Evolutionary conservation across 2,113 vertebrate species (phyloP), one percentile per base, ranked within the genome.

Genomic region (Calidris pygmaea): DNA sequence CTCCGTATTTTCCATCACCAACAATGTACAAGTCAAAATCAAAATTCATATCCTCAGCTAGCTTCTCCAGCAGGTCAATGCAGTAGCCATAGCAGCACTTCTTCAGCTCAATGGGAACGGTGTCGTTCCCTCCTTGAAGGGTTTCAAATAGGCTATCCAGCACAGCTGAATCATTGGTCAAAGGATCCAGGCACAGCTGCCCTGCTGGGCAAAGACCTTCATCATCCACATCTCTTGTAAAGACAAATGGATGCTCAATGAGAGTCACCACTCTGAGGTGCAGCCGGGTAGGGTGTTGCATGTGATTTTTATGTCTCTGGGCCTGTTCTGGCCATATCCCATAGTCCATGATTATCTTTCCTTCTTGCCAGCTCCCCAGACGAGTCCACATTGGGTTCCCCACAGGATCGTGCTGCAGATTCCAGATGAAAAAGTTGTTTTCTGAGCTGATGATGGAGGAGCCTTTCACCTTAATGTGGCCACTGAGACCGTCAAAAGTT

Each of bases 341-440:
- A 58, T 98, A 98, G 90, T 99, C 99, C 96, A 99, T 98, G 68
- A 98, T 97, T 95, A 99, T 98, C 82, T 96, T 98, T 17, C 99
- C 98, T 24, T 98, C 97, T 59, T 99, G 98, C 99, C 99, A 99
- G 91, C 98, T 99, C 65, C 98, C 99, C 58, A 99, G 97, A 14
- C 99, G 99, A 12, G 99, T 99, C 99, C 99, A 99, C 95, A 99
- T 99, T 1, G 98, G 99, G 85, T 99, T 99, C 56, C 99, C 99
- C 1, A 99, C 89, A 52, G 99, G 99, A 14, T 99, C 99, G 1
- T 99, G 98, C 94, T 99, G 99, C 67, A 99, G 98, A 95, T 99
- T 99, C 99, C 99, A 99, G 59, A 99, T 98, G 84, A 99, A 99
- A 96, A 99, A 99, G 53, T 98, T 98, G 96, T 99, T 99, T 93